These are phyloP conservation scores for Phrynosoma blainvillii DNA, from an alignment of 2,113 vertebrate genomes.

Conservation along the genomic window DNA sequence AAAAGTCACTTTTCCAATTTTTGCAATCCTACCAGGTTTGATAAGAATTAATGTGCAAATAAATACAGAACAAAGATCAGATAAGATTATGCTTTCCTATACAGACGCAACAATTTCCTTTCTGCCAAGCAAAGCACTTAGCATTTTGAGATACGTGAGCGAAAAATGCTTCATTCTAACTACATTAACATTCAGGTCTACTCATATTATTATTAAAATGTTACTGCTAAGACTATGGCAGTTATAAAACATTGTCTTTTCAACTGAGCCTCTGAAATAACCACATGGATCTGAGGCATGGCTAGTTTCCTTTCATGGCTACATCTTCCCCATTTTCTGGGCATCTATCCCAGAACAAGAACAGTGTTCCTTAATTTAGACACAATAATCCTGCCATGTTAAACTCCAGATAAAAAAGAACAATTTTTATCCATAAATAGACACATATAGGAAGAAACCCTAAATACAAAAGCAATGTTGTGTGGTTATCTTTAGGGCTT, in stretches of 20 bases:
- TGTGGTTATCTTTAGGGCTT: background rate
- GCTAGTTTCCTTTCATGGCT: constrained; percentile 9
- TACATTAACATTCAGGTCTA: background rate
- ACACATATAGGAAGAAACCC: background rate
- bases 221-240: background rate
- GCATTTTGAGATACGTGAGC: background rate
- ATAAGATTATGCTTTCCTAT: background rate
- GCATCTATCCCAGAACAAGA: constrained; percentile 5
- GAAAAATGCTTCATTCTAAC: background rate
- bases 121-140: background rate
- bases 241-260: background rate
- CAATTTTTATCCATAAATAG: constrained; percentile 4
- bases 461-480: background rate
- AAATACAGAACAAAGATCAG: background rate
- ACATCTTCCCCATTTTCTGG: background rate
- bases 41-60: background rate
- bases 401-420: background rate
- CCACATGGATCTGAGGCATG: background rate
- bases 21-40: background rate
- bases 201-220: background rate
- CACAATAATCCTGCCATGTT: background rate
- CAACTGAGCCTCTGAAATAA: background rate
- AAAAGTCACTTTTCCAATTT: too few relatives aligned
- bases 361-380: background rate
- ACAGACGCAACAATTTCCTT: background rate